Base-by-base conservation (phyloP, 2,797 vertebrate genomes). In the Enteromius unitaeniatus region DNA sequence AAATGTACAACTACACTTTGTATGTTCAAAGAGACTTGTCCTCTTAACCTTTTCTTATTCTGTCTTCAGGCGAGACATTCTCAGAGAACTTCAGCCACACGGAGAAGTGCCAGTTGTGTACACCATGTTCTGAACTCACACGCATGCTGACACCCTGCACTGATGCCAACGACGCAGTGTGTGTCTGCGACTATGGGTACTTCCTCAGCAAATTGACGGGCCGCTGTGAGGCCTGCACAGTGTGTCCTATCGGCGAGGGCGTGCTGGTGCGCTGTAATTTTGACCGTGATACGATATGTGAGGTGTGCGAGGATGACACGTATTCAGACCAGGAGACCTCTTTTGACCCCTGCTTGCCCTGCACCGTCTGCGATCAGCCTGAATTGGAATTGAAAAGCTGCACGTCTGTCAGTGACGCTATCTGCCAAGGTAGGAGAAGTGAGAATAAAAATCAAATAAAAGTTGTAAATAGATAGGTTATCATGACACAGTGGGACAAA, bases 331-430 rank as follows among this genome's bases (percentile, higher is more conserved):
- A 97, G 86, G 96, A 97, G 82, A 99, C 96, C 79, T 96, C 94
- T 0, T 92, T 96, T 89, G 97, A 99, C n/a, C 97, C 97, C 78
- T 99, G 98, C 92, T 94, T 99, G 88, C 97, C 98, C 21, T 99
- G 98, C 93, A 93, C 93, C 1, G 93, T 95, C 81, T 99, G 98
- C 0, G 98, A 99, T 37, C 97, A 97, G 0, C 93, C 88, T 0
- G 95, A 94, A 65, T 23, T 90, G 80, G 78, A 88, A 81, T 28
- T 95, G 10, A 31, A 93, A 68, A 87, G 92, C 69, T 99, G 98
- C 92, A 95, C 94, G 0, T 6, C 94, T 11, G 0, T 65, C 79
- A 92, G 88, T 0, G 97, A 99, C 0, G 95, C 97, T 0, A 84
- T 95, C 31, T 99, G 98, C 84, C 88, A 91, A 91, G 95, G 97